Evolutionary conservation across 2,888 invertebrate species (phyloP), one percentile per base, ranked within the genome.

Genomic region (Leptura quadrifasciata): DNA sequence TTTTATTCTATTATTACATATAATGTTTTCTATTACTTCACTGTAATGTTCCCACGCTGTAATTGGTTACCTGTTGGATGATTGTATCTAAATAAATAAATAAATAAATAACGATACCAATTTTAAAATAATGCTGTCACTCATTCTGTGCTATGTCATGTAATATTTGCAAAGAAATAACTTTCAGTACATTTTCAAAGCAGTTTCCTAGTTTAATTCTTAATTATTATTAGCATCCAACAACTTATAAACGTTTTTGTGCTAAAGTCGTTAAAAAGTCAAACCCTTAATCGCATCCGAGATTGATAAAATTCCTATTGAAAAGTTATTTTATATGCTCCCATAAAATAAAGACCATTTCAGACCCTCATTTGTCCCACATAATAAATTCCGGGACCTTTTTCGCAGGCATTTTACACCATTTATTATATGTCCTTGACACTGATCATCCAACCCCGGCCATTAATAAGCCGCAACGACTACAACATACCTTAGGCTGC

Each of bases 401-500:
- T 63, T 65, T 24, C 52, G 52, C 52, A 54, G 24, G 65, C 24
- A 52, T 65, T 52, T 47, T 65, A 27, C 52, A 65, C 65, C 52
- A 65, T 65, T 24, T 47, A 65, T 65, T 65, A 24, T 35, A 24
- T 52, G 65, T 52, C 65, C 65, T 65, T 65, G 65, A 65, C 65
- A 65, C 52, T 65, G 65, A 65, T 65, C 52, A 65, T 47, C 65
- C 21, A 47, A 9, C 24, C 27, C 65, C 24, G 9, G 18, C 65
- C 20, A 65, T 65, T 65, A 65, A 65, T 65, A 65, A 54, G 65
- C 65, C 52, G 27, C 63, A 64, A 64, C 35, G 63, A 35, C 15
- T 39, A 35, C 35, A 15, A 47, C 47, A 20, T 89, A 94, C 94
- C 98, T 94, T 85, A 98, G 92, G 87, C 95, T 94, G 83, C 97